phyloP scores from a whole-genome alignment of 2,113 vertebrate genomes.

The Datnioides undecimradiatus region DNA sequence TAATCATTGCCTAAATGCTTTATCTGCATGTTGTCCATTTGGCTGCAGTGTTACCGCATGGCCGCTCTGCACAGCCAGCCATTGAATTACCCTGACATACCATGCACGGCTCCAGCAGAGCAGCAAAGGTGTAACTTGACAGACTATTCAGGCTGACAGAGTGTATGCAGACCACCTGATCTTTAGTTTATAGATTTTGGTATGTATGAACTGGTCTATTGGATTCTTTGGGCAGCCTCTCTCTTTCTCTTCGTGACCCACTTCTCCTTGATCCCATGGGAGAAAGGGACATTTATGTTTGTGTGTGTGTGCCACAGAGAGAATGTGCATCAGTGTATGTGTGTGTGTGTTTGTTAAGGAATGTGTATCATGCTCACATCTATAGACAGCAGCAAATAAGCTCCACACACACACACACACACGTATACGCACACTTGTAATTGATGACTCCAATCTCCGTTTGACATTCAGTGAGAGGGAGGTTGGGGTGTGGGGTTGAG shows the following conservation, averaged over 20 bases:
- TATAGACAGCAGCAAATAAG: constrained; percentile 49
- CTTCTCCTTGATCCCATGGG: constrained; percentile 60
- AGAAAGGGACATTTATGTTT: constrained; percentile 52
- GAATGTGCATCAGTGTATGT: constrained; percentile 11
- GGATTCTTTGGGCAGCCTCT: constrained; percentile 66
- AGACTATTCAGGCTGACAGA: constrained; percentile 70
- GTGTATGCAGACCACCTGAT: constrained; percentile 72
- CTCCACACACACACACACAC: constrained; percentile 14
- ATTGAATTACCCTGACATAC: constrained; percentile 65
- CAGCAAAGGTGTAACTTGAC: constrained; percentile 59
- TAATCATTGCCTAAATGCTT: constrained; percentile 74
- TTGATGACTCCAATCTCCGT: constrained; percentile 75
- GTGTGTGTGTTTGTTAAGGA: constrained; percentile 39
- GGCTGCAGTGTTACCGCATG: constrained; percentile 59
- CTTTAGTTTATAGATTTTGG: constrained; percentile 81
- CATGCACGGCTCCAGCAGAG: constrained; percentile 65
- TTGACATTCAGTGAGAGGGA: constrained; percentile 72
- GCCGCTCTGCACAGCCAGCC: constrained; percentile 58
- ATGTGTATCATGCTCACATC: constrained; percentile 37
- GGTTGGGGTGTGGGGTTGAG: constrained; percentile 37
- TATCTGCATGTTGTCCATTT: constrained; percentile 61
- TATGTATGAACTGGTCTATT: constrained; percentile 73
- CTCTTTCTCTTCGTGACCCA: constrained; percentile 56
- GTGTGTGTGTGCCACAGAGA: constrained; percentile 14
- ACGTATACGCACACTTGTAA: constrained; percentile 53